Base-by-base conservation (phyloP, 2,888 invertebrate species). In the Lucinisca nassula region DNA sequence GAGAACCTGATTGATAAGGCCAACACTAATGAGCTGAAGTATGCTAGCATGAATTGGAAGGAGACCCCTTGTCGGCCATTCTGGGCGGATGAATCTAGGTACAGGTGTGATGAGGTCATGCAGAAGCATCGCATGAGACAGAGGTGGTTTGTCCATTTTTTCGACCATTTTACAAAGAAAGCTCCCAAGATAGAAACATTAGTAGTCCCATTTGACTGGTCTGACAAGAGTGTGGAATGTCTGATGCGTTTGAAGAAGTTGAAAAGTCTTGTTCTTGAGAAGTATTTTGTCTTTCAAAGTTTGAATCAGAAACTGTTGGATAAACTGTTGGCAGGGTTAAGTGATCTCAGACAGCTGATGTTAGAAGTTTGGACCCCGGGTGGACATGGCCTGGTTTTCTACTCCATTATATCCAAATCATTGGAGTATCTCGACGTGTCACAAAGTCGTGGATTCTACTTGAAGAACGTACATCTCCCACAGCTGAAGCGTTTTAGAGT, bases 181-280 rank as follows among this genome's bases (percentile, higher is more conserved):
- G 93, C 95, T 37, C 92, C 95, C 6, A 94, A 94, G 79, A 58
- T 96, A 17, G 91, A 90, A 67, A 93, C 94, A 14, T 91, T 96
- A 17, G 92, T 95, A 38, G 84, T 96, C 84, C 96, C 96, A 21
- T 96, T 96, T 91, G 95, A 95, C 85, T 96, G 96, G 96, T 93
- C 95, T 2, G 92, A 92, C n/a, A 91, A 89, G 38, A 94, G 95
- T 35, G 92, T 96, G 4, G 84, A 93, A 58, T 93, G 92, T 83
- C 85, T 96, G 37, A 88, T 92, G n/a, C 88, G 94, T 14, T 91
- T 96, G 72, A 92, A 92, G 81, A 91, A 90, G 77, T 82, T 96
- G 67, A 90, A 91, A 12, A 94, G 91, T 76, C 90, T 96, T 14
- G 95, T 95, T 17, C 90, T 96, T 49, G 95, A 95, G 84, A 95